Evolutionary conservation across 2,888 invertebrate genomes (phyloP).

Genomic region (Trachelus iudaicus): DNA sequence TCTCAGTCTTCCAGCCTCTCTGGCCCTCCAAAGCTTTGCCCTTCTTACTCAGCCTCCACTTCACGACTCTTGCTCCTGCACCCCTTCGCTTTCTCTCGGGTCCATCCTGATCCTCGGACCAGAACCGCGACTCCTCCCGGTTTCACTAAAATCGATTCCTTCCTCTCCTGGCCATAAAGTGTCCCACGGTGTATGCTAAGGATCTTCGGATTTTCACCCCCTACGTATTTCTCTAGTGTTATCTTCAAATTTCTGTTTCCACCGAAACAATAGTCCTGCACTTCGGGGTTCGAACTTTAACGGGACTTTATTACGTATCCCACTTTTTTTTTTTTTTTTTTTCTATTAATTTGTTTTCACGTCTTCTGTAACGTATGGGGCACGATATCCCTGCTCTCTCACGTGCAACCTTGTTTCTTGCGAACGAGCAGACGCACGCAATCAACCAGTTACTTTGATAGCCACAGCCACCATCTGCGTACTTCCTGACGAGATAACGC

Average conservation of each 20-base stretch:
- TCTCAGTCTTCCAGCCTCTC: constrained; percentile 3
- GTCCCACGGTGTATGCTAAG: background rate
- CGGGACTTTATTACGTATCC: background rate
- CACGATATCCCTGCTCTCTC: background rate
- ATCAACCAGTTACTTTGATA: constrained; percentile 44
- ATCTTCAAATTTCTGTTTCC: background rate
- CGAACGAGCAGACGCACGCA: constrained; percentile 29
- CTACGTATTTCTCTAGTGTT: background rate
- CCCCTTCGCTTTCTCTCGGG: constrained; percentile 11
- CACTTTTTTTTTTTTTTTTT: background rate
- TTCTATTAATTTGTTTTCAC: background rate
- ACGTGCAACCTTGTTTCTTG: background rate
- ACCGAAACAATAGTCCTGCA: background rate
- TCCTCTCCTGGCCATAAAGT: constrained; percentile 9
- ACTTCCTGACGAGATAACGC: constrained; percentile 27
- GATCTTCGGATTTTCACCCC: background rate
- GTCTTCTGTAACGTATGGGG: background rate
- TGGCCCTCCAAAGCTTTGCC: constrained; percentile 2
- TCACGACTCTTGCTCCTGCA: constrained; percentile 18
- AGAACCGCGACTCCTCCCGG: constrained; percentile 22
- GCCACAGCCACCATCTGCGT: constrained; percentile 32
- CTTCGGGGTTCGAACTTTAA: background rate
- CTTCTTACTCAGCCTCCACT: constrained; percentile 20
- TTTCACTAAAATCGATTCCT: constrained; percentile 11
- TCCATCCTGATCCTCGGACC: constrained; percentile 9